phyloP scores from a whole-genome alignment of 2,113 vertebrate species.

The Ictalurus furcatus region DNA sequence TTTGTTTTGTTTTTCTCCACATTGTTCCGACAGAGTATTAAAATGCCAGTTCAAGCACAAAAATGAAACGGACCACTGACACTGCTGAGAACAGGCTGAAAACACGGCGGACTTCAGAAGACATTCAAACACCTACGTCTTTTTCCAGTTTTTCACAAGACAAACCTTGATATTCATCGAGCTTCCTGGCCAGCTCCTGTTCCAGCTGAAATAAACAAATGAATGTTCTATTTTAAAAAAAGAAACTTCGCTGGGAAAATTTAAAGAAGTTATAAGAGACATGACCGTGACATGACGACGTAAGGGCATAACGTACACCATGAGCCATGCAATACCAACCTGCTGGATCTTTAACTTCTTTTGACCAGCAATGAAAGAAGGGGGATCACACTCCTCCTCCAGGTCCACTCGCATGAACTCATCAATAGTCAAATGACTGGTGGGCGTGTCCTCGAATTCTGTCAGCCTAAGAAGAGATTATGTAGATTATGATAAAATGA shows the following conservation, averaged over 20 bases:
- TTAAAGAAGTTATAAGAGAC: background rate
- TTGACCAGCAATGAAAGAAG: conserved; percentile 89
- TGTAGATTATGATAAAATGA: background rate
- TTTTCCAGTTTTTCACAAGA: background rate
- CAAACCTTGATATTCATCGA: conserved; percentile 94
- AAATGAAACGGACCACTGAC: background rate
- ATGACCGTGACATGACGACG: background rate
- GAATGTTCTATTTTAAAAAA: background rate
- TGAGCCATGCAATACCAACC: conserved; percentile 66
- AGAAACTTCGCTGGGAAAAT: background rate
- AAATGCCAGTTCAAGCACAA: background rate
- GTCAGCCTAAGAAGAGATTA: conserved; percentile 76
- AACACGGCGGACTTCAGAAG: background rate
- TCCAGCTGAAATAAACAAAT: conserved; percentile 81
- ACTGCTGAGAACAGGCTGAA: background rate
- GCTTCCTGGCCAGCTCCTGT: conserved; percentile 85
- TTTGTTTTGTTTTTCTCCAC: too few relatives aligned
- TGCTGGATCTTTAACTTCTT: conserved; percentile 86
- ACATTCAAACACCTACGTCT: conserved; percentile 29
- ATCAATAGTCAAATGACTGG: conserved; percentile 94
- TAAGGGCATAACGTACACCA: background rate
- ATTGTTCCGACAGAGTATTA: background rate
- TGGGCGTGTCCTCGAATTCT: conserved; percentile 97
- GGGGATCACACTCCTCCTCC: conserved; percentile 94
- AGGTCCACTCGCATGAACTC: conserved; percentile 97